phyloP scores from a whole-genome alignment of 2,113 vertebrate species.

The Brachyistius frenatus region DNA sequence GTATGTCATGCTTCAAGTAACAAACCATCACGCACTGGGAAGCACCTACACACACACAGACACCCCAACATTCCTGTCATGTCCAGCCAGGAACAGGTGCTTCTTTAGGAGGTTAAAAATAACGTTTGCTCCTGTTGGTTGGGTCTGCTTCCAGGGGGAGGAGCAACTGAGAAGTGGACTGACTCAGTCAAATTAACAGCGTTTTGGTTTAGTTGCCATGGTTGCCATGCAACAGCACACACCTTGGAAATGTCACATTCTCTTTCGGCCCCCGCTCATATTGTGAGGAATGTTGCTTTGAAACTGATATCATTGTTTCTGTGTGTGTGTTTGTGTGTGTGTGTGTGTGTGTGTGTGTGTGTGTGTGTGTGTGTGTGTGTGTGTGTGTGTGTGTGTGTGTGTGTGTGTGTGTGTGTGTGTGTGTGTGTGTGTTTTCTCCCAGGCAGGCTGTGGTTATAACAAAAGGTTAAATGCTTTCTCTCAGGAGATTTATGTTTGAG shows the following conservation, averaged over 20 bases:
- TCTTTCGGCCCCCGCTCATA: constrained; percentile 37
- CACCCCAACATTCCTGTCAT: constrained; percentile 32
- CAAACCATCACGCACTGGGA: background rate
- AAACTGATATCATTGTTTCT: constrained; percentile 59
- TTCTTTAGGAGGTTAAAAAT: constrained; percentile 61
- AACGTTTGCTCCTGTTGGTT: constrained; percentile 19
- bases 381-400: background rate
- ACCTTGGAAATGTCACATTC: constrained; percentile 76
- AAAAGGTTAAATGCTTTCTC: constrained; percentile 64
- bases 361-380: background rate
- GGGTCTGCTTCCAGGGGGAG: constrained; percentile 28
- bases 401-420: background rate
- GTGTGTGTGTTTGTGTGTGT: background rate
- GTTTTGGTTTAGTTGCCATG: constrained; percentile 68
- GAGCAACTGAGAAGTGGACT: constrained; percentile 46
- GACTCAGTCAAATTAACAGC: constrained; percentile 67
- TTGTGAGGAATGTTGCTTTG: constrained; percentile 52
- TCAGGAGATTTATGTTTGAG: constrained; percentile 57
- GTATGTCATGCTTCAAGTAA: background rate
- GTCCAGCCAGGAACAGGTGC: constrained; percentile 57
- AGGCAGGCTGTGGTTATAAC: constrained; percentile 34
- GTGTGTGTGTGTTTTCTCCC: constrained; percentile 5
- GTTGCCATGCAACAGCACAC: constrained; percentile 74
- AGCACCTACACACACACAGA: background rate
- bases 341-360: constrained; percentile 3